phyloP scores from a whole-genome alignment of 2,113 vertebrate species.

The Dromaius novaehollandiae region DNA sequence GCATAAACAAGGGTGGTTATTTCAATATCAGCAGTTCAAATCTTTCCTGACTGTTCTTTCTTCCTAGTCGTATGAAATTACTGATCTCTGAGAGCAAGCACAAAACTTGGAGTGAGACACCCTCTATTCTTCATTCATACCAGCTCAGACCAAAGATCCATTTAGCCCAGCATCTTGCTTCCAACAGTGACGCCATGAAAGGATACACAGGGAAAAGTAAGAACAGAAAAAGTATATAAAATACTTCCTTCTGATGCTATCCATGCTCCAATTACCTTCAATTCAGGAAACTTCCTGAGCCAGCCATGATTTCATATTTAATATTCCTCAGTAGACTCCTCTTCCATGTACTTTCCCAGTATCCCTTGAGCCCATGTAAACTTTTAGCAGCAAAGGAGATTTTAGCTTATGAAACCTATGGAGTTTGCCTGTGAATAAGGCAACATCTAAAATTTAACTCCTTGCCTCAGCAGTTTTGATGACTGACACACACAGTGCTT shows the following conservation, averaged over 20 bases:
- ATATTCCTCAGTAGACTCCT: background rate
- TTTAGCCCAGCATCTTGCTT: background rate
- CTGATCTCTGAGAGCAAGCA: background rate
- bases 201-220: background rate
- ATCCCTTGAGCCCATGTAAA: background rate
- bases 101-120: background rate
- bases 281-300: background rate
- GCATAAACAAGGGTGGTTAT: background rate
- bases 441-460: background rate
- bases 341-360: background rate
- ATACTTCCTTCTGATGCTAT: background rate
- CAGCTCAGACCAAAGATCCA: background rate
- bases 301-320: background rate
- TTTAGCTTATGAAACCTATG: background rate
- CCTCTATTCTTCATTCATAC: background rate
- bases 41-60: background rate
- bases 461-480: background rate
- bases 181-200: background rate
- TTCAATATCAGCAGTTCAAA: background rate
- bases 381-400: background rate
- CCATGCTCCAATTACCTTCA: background rate
- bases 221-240: background rate
- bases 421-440: background rate
- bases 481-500: background rate
- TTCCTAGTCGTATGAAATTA: background rate